Conservation (phyloP, 1,140 invertebrate species). For the Cyclargus thomasi region DNA sequence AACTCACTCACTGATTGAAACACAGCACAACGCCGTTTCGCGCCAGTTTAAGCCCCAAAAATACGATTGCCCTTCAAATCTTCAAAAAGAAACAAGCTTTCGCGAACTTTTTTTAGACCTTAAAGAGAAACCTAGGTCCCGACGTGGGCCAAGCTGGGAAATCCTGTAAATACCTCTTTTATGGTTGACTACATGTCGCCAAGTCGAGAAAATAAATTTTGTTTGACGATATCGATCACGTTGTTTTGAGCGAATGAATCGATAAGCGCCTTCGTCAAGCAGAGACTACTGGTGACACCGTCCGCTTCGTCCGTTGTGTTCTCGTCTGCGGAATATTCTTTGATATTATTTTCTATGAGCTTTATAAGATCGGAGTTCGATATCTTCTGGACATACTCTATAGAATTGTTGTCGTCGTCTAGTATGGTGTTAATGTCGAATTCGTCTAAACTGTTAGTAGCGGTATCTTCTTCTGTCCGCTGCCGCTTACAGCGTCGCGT, state of each 20-base stretch:
- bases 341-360: slow-evolving; percentile 56
- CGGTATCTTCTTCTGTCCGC: slow-evolving; percentile 47
- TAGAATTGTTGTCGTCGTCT: slow-evolving; percentile 43
- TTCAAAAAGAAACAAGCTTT: too few relatives aligned
- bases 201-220: slow-evolving; percentile 56
- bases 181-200: slow-evolving; percentile 18
- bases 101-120: too few relatives aligned
- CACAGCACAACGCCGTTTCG: too few relatives aligned
- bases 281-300: slow-evolving; percentile 45
- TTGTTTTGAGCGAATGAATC: slow-evolving; percentile 55
- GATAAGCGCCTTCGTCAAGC: slow-evolving; percentile 60
- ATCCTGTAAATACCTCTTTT: too few relatives aligned
- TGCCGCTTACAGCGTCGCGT: slow-evolving; percentile 57
- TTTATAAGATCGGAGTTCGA: slow-evolving; percentile 47
- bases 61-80: too few relatives aligned
- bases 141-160: too few relatives aligned
- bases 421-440: slow-evolving; percentile 48
- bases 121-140: too few relatives aligned
- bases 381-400: slow-evolving; percentile 44
- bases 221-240: slow-evolving; percentile 60
- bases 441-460: slow-evolving; percentile 28
- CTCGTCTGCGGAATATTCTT: slow-evolving; percentile 38
- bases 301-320: slow-evolving; percentile 46
- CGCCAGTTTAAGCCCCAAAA: too few relatives aligned
- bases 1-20: too few relatives aligned